These are phyloP conservation scores for Ophioderma brevispina DNA, from an alignment of 35 echinoderm and acorn worm species.

Conservation along the genomic window DNA sequence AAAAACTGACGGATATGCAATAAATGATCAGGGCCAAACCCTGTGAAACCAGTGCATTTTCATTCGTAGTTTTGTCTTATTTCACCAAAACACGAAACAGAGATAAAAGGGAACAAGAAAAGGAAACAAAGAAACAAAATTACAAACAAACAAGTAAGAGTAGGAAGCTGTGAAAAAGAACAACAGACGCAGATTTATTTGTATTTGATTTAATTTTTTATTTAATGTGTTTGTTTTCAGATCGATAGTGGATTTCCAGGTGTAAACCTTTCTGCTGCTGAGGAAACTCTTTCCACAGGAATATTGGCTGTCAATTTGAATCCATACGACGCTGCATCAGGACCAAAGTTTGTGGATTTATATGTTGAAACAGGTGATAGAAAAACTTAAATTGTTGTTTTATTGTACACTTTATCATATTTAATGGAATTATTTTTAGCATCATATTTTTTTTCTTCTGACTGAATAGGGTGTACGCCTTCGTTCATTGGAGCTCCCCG, in stretches of 20 bases:
- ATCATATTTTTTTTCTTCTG: not conserved
- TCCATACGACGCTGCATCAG: not conserved
- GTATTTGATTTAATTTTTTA: not conserved
- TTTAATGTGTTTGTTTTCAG: not conserved
- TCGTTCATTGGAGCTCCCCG: not conserved
- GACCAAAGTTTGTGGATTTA: not conserved
- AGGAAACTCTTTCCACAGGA: not conserved
- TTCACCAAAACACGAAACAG: not conserved
- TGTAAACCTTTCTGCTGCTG: not conserved
- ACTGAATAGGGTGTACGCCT: not conserved
- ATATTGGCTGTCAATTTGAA: not conserved
- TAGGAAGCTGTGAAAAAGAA: not conserved
- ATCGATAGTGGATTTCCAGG: not conserved
- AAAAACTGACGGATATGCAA: too few relatives aligned
- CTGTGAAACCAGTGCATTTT: not conserved
- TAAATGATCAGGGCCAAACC: too few relatives aligned
- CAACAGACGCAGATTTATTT: not conserved
- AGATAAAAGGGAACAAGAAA: too few relatives aligned
- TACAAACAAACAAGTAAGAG: too few relatives aligned
- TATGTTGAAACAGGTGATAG: not conserved
- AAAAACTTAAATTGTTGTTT: not conserved
- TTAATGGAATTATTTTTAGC: not conserved
- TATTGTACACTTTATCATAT: too few relatives aligned
- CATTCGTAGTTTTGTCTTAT: not conserved
- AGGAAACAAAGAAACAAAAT: too few relatives aligned